Conservation (phyloP, 2,113 vertebrate genomes). For the Hypanus sabinus region DNA sequence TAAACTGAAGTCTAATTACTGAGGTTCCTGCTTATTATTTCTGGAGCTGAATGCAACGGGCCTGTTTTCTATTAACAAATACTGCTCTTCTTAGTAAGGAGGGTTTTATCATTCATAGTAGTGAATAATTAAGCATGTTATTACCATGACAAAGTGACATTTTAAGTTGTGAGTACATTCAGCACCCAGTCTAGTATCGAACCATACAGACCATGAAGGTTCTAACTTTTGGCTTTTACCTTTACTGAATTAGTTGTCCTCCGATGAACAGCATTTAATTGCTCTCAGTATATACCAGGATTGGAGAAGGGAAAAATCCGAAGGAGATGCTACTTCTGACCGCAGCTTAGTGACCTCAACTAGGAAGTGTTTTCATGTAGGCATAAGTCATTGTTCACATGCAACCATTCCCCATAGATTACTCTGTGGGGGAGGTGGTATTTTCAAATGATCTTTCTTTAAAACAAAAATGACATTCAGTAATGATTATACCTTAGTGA, state of each 20-base stretch:
- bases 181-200: background rate
- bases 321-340: background rate
- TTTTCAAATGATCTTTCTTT: constrained; percentile 14
- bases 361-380: background rate
- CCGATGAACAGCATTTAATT: background rate
- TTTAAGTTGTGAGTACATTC: background rate
- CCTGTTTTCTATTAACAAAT: constrained; percentile 16
- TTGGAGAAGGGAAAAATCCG: background rate
- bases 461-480: constrained; percentile 35
- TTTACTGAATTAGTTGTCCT: background rate
- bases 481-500: constrained; percentile 37
- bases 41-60: background rate
- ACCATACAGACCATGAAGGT: background rate
- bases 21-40: background rate
- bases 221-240: background rate
- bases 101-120: background rate
- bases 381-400: constrained; percentile 36
- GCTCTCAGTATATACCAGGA: background rate
- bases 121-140: constrained; percentile 1
- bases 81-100: constrained; percentile 6
- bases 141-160: background rate
- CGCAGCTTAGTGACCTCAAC: background rate
- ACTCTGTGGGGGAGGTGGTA: background rate
- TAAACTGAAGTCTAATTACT: constrained; percentile 15
- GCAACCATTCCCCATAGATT: constrained; percentile 32